Evolutionary conservation across 2,888 invertebrate genomes (phyloP), one percentile per base, ranked within the genome.

Genomic region (Helobdella robusta): DNA sequence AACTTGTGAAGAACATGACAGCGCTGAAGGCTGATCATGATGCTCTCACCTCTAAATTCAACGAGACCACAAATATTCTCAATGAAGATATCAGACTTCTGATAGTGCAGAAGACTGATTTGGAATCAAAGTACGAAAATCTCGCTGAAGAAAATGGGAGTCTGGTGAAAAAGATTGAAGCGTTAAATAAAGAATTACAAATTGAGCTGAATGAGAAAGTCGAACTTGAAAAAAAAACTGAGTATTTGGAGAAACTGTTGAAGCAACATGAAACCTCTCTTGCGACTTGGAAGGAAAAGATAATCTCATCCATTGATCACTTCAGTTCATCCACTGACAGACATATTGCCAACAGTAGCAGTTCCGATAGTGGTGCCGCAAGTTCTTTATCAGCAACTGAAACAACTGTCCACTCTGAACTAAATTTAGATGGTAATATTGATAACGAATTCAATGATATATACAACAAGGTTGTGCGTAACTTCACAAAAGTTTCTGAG

Each of bases 11-110:
- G 32, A 32, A 56, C n/a, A n/a, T 56, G 6, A 30, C 56, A 5
- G 30, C 32, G 8, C 28, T 56, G 56, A 28, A 56, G 32, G 56
- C 56, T n/a, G 56, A 56, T n/a, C 56, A 56, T 32, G 56, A 56
- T n/a, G 56, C 56, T 30, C 56, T 56, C 28, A n/a, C 30, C 15
- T 56, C 56, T 28, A 30, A 56, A 6, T 20, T 30, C 11, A n/a
- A 25, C 3, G 56, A 28, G 3, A n/a, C 32, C 8, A n/a, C 15
- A n/a, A 30, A 30, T n/a, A n/a, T n/a, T n/a, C 23, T 54, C 30
- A 32, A 54, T 28, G 54, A 54, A 3, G 50, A 50, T 18, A 28
- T 54, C 30, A 8, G 54, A n/a, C 28, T 28, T 28, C 54, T 54
- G 54, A 28, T 54, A 4, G 54, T 30, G 15, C 2, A 32, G 18